These are phyloP conservation scores for Choristoneura fumiferana DNA, from an alignment of 1,140 invertebrate genomes.

Conservation along the genomic window DNA sequence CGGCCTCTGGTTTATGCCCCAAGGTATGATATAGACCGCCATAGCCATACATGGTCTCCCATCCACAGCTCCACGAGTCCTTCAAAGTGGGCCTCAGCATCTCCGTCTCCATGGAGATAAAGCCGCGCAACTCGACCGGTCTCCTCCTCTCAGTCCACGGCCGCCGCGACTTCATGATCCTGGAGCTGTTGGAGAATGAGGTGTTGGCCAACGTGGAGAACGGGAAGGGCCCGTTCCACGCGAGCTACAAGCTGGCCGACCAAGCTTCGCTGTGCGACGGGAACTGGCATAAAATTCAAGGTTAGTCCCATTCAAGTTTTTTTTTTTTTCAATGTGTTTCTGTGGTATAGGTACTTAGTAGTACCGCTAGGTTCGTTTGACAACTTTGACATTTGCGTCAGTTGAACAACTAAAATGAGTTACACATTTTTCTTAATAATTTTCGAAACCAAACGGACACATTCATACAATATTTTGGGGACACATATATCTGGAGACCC, in stretches of 20 bases:
- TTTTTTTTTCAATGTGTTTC: too few species aligned
- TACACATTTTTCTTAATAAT: too few species aligned
- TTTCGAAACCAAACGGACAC: too few species aligned
- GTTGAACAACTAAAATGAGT: too few species aligned
- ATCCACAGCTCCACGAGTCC: conserved; percentile 80
- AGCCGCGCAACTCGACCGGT: conserved; percentile 90
- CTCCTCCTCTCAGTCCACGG: conserved; percentile 91
- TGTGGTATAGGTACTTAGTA: too few species aligned
- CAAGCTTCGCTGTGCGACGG: conserved; percentile 93
- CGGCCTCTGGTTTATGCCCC: too few species aligned
- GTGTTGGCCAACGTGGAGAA: conserved; percentile 92
- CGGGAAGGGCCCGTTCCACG: conserved; percentile 87
- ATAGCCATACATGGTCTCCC: too few species aligned
- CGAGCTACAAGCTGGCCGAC: conserved; percentile 84
- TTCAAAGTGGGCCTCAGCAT: conserved; percentile 89
- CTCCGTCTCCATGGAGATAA: conserved; percentile 91
- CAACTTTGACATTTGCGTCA: too few species aligned
- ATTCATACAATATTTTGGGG: too few species aligned
- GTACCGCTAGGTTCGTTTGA: too few species aligned
- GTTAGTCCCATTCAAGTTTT: neutral
- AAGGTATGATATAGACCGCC: too few species aligned
- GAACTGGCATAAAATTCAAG: conserved; percentile 87
- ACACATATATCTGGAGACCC: too few species aligned
- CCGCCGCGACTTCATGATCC: conserved; percentile 88
- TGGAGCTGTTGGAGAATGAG: conserved; percentile 93